Conservation (phyloP, 1,140 invertebrate genomes). For the Propsilocerus akamusi region DNA sequence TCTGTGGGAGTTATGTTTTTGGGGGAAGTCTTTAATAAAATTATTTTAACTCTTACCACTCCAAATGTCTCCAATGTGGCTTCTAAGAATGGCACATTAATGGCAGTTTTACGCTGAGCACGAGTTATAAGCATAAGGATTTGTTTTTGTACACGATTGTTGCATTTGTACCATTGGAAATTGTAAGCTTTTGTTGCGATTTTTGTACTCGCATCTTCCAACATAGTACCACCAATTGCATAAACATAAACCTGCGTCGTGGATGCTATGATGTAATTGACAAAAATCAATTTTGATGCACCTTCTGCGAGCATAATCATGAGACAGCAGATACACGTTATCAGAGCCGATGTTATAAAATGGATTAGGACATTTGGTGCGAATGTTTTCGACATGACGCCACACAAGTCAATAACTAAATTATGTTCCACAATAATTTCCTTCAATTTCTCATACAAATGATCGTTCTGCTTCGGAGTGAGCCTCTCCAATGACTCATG, state of each 20-base stretch:
- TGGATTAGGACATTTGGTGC: conserved; percentile 21
- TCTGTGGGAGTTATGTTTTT: too few relatives aligned
- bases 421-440: conserved; percentile 16
- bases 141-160: conserved; percentile 20
- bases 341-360: conserved; percentile 19
- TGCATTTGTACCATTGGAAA: conserved; percentile 22
- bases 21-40: too few relatives aligned
- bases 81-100: conserved; percentile 21
- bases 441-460: conserved; percentile 6
- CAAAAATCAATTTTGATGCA: conserved; percentile 12
- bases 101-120: conserved; percentile 18
- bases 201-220: conserved; percentile 18
- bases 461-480: conserved; percentile 3
- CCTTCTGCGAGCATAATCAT: conserved; percentile 19
- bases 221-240: conserved; percentile 18
- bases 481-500: conserved; percentile 6
- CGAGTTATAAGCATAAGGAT: conserved; percentile 22
- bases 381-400: conserved; percentile 16
- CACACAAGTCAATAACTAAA: conserved; percentile 21
- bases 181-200: conserved; percentile 17
- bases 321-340: conserved; percentile 19
- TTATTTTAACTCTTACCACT: conserved; percentile 11
- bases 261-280: conserved; percentile 12
- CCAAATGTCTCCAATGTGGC: conserved; percentile 18
- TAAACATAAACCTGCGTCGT: conserved; percentile 20